Evolutionary conservation across 2,797 vertebrate species (phyloP).

Genomic region (Diplodus sargus): DNA sequence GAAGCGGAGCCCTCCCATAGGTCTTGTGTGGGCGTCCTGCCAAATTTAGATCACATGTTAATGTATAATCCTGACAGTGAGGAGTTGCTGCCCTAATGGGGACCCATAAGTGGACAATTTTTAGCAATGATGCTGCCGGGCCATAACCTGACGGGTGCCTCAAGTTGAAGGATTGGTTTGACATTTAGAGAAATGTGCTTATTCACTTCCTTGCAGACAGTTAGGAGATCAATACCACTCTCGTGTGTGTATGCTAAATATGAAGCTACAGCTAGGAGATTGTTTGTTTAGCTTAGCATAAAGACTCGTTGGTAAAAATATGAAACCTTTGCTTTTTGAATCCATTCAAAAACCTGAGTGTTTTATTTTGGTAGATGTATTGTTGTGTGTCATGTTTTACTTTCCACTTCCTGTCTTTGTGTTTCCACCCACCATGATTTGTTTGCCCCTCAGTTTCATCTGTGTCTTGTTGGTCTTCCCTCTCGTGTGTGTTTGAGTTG

Average conservation of each 20-base stretch:
- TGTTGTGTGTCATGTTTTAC: no score
- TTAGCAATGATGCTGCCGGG: conserved; percentile 25
- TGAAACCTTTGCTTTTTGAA: no score
- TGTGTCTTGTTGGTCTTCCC: no score
- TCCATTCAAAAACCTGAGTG: neutral
- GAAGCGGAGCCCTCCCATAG: conserved; percentile 32
- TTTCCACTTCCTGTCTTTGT: no score
- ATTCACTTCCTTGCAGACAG: neutral
- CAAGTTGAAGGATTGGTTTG: neutral
- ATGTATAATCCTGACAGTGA: conserved; percentile 61
- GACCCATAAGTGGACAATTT: conserved; percentile 7
- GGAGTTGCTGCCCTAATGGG: conserved; percentile 29
- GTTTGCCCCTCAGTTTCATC: no score
- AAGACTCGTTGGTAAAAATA: neutral
- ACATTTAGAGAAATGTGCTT: neutral
- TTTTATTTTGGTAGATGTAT: no score
- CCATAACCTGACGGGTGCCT: neutral
- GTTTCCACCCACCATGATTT: no score
- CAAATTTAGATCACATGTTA: conserved; percentile 63
- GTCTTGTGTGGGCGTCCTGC: conserved; percentile 30
- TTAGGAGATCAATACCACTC: neutral
- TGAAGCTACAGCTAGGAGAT: neutral
- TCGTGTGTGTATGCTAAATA: neutral
- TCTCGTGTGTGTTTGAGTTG: no score
- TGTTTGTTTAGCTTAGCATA: neutral